A percentile compares a stretch with the other conserved stretches of the same genome.
These are phyloP conservation scores for Clamator glandarius DNA, from an alignment of 2,797 vertebrate species.

Conservation along the genomic window DNA sequence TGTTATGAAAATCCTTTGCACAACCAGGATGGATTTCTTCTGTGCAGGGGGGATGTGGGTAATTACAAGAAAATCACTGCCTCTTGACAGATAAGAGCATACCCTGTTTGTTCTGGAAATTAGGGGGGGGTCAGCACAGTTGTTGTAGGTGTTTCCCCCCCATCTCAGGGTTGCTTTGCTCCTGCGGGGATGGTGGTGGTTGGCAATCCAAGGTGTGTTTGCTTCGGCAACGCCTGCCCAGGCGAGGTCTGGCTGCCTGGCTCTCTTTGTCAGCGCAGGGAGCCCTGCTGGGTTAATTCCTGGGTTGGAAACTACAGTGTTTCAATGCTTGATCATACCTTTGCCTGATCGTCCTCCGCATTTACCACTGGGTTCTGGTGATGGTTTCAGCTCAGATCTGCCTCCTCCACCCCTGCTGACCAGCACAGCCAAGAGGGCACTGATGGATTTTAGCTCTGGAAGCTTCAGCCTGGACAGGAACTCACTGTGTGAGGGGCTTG, in stretches of 20 bases:
- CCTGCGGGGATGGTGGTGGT: not conserved
- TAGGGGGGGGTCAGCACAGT: accelerated
- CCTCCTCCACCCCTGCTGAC: not conserved
- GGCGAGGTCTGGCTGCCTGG: not conserved
- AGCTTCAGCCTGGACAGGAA: not conserved
- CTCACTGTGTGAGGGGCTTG: accelerated
- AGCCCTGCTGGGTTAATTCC: not conserved
- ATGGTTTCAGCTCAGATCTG: not conserved
- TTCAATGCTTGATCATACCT: accelerated
- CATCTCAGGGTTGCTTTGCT: not conserved
- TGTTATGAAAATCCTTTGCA: conserved; percentile 29
- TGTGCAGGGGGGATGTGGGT: not conserved
- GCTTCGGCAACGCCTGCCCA: not conserved
- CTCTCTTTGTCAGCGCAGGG: accelerated
- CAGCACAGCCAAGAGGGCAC: accelerated
- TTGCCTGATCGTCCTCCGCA: accelerated
- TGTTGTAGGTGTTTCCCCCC: not conserved
- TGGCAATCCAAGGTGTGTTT: not conserved
- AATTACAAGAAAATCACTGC: not conserved
- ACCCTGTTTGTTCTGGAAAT: not conserved
- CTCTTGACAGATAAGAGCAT: not conserved
- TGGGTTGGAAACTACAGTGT: accelerated
- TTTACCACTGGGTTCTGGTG: accelerated
- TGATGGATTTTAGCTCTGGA: not conserved
- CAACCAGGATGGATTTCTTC: not conserved